phyloP scores from a whole-genome alignment of 2,113 vertebrate species.

The Anarrhichthys ocellatus region DNA sequence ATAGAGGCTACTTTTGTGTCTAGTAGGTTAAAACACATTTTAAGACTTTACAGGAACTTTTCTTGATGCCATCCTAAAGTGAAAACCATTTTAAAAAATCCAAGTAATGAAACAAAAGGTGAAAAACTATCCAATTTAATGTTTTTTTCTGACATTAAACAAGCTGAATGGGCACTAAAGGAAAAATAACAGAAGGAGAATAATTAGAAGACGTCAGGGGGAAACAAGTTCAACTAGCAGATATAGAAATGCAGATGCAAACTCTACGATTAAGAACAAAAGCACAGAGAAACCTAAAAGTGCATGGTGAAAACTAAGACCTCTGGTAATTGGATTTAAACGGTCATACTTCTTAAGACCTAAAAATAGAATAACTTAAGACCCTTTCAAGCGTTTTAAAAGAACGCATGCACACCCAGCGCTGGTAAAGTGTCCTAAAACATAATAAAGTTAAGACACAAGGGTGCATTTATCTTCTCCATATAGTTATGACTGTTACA shows the following conservation, averaged over 20 bases:
- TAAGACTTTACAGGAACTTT: not conserved
- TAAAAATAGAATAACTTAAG: not conserved
- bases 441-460: not conserved
- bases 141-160: not conserved
- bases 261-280: not conserved
- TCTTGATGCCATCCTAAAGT: not conserved
- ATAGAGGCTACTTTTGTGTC: not conserved
- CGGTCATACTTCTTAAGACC: not conserved
- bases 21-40: not conserved
- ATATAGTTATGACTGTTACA: conserved; percentile 3
- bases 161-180: not conserved
- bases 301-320: not conserved
- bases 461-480: not conserved
- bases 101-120: not conserved
- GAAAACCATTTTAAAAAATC: not conserved
- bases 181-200: not conserved
- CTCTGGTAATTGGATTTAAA: conserved; percentile 4
- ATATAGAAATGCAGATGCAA: conserved; percentile 1
- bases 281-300: not conserved
- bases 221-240: not conserved
- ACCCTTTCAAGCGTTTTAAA: not conserved
- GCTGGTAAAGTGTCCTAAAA: not conserved
- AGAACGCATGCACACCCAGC: not conserved
- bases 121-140: not conserved
- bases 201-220: conserved; percentile 8